Conservation (phyloP, 2,888 invertebrate species). For the Euzetes globulus region DNA sequence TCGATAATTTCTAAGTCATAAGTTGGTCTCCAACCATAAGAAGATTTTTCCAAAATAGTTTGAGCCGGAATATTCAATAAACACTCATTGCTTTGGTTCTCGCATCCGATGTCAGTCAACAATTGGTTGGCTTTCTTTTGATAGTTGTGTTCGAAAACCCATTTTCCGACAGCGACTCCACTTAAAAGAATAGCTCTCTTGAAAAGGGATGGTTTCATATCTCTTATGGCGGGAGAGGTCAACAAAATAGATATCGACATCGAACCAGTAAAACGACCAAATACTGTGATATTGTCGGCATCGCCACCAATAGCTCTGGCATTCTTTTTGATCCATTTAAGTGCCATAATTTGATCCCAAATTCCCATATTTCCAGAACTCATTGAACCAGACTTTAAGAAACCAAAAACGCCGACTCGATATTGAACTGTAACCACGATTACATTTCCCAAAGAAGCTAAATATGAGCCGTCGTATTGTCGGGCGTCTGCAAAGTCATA, state of each 20-base stretch:
- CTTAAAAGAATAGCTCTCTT: conserved; percentile 44
- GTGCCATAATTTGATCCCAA: conserved; percentile 45
- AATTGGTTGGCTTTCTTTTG: conserved; percentile 37
- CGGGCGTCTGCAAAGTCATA: conserved; percentile 47
- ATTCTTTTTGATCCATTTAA: conserved; percentile 45
- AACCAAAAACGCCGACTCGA: conserved; percentile 50
- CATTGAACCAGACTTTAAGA: conserved; percentile 43
- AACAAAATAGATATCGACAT: conserved; percentile 43
- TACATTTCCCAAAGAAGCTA: conserved; percentile 51
- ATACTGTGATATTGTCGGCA: conserved; percentile 44
- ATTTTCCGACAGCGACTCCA: conserved; percentile 43
- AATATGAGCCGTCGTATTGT: conserved; percentile 51
- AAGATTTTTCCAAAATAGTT: conserved; percentile 39
- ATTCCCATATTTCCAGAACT: conserved; percentile 46
- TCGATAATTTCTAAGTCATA: conserved; percentile 43
- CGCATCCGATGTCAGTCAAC: conserved; percentile 28
- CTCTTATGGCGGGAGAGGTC: conserved; percentile 36
- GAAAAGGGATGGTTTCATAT: conserved; percentile 40
- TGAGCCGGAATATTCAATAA: conserved; percentile 39
- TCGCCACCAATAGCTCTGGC: conserved; percentile 45
- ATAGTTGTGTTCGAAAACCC: conserved; percentile 42
- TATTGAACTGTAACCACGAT: conserved; percentile 55
- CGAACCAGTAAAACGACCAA: conserved; percentile 46
- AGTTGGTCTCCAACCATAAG: conserved; percentile 44
- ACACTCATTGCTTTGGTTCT: conserved; percentile 36